These are phyloP conservation scores for Tortrix viridana DNA, from an alignment of 2,888 invertebrate genomes.

Conservation along the genomic window DNA sequence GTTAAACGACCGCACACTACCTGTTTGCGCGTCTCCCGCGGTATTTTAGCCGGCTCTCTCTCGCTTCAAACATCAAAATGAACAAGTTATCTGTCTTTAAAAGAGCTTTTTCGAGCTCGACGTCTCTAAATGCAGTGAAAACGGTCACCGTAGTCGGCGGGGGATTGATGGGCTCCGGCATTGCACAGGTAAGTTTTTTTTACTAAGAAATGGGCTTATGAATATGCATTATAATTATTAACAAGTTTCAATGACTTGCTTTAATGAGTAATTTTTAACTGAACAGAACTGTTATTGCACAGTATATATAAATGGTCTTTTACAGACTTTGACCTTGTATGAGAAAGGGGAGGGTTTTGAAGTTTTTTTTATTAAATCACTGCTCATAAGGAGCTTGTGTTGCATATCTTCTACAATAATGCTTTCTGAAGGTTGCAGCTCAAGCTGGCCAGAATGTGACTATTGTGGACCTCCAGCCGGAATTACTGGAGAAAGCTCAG, in stretches of 20 bases:
- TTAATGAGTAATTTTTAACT: neutral
- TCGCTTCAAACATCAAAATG: conserved; percentile 52
- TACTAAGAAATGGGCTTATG: neutral
- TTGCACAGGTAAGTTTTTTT: conserved; percentile 89
- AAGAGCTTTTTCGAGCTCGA: conserved; percentile 71
- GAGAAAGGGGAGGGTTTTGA: too few species aligned
- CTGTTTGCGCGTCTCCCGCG: conserved; percentile 21
- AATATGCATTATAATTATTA: neutral
- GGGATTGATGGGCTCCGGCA: conserved; percentile 95
- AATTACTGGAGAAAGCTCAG: conserved; percentile 89
- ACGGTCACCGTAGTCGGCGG: conserved; percentile 94
- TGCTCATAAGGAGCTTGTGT: too few species aligned
- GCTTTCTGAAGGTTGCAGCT: conserved; percentile 88
- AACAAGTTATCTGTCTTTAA: conserved; percentile 65
- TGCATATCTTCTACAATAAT: neutral
- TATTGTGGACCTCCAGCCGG: conserved; percentile 90
- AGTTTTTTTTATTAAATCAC: neutral
- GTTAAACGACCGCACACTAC: conserved; percentile 2
- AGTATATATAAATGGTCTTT: too few species aligned
- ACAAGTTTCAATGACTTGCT: neutral
- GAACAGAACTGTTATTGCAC: too few species aligned
- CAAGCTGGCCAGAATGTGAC: conserved; percentile 92
- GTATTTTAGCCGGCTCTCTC: conserved; percentile 34
- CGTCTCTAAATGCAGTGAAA: conserved; percentile 85
- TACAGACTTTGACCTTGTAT: too few species aligned